Evolutionary conservation across 2,113 vertebrate species (phyloP).

Genomic region (Hiodon alosoides): DNA sequence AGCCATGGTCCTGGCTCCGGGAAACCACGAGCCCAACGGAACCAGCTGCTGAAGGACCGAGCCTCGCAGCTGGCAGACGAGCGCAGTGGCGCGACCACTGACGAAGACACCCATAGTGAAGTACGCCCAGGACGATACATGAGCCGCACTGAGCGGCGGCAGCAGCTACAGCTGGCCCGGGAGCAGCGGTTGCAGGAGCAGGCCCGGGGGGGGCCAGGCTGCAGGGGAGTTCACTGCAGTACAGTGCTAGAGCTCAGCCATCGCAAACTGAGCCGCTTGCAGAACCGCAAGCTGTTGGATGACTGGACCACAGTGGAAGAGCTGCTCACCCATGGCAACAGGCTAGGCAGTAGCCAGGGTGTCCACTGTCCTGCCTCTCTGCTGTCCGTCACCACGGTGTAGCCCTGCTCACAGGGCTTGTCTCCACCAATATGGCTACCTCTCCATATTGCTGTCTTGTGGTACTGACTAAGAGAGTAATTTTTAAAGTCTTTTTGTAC

Average conservation of each 20-base stretch:
- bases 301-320: slow-evolving; percentile 73
- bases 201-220: slow-evolving; percentile 27
- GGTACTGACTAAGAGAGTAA: no score
- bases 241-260: slow-evolving; percentile 63
- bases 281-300: slow-evolving; percentile 65
- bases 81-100: slow-evolving; percentile 60
- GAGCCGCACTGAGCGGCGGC: slow-evolving; percentile 62
- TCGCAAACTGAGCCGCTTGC: slow-evolving; percentile 61
- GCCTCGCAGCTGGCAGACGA: slow-evolving; percentile 59
- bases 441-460: no score
- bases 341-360: slow-evolving; percentile 45
- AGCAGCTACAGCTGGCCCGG: slow-evolving; percentile 58
- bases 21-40: slow-evolving; percentile 49
- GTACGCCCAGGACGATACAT: slow-evolving; percentile 60
- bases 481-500: no score
- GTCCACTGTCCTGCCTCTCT: slow-evolving; percentile 55
- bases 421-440: no score
- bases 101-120: slow-evolving; percentile 58
- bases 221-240: slow-evolving; percentile 18
- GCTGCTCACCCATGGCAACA: slow-evolving; percentile 61
- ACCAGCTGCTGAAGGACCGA: slow-evolving; percentile 59
- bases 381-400: slow-evolving; percentile 67
- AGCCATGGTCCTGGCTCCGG: slow-evolving; percentile 34
- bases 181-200: slow-evolving; percentile 55
- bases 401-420: slow-evolving; percentile 11